Evolutionary conservation across 2,113 vertebrate species (phyloP).

Genomic region (Ailuropoda melanoleuca): DNA sequence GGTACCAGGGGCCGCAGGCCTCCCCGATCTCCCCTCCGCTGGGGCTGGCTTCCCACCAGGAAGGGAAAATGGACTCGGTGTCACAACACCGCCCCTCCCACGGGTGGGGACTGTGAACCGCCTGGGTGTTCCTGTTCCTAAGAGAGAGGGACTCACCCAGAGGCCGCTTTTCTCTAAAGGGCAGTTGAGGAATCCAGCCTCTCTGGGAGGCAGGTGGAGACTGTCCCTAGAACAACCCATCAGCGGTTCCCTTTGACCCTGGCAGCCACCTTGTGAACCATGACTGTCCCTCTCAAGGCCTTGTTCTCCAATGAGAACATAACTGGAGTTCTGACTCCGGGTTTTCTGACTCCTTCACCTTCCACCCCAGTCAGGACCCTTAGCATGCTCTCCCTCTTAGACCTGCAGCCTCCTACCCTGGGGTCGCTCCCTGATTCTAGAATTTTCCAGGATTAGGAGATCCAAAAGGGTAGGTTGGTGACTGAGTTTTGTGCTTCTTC

Average conservation of each 20-base stretch:
- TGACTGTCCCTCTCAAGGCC: not conserved
- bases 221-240: not conserved
- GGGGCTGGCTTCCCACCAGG: too few relatives aligned
- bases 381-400: not conserved
- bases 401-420: not conserved
- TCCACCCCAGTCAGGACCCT: not conserved
- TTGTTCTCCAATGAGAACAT: not conserved
- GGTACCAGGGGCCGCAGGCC: fast-evolving
- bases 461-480: fast-evolving
- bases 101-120: too few relatives aligned
- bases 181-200: not conserved
- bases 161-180: not conserved
- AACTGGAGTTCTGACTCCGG: not conserved
- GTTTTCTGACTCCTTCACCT: not conserved
- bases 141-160: not conserved
- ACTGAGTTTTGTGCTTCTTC: not conserved
- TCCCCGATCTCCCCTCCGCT: too few relatives aligned
- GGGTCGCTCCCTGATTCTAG: not conserved
- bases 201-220: not conserved
- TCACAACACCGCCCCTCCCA: too few relatives aligned
- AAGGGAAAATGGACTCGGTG: too few relatives aligned
- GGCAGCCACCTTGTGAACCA: not conserved
- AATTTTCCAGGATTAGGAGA: not conserved
- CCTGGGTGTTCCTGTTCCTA: not conserved
- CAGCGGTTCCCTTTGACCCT: not conserved